Conservation (phyloP, 1,140 invertebrate species). For the Babylonia areolata region DNA sequence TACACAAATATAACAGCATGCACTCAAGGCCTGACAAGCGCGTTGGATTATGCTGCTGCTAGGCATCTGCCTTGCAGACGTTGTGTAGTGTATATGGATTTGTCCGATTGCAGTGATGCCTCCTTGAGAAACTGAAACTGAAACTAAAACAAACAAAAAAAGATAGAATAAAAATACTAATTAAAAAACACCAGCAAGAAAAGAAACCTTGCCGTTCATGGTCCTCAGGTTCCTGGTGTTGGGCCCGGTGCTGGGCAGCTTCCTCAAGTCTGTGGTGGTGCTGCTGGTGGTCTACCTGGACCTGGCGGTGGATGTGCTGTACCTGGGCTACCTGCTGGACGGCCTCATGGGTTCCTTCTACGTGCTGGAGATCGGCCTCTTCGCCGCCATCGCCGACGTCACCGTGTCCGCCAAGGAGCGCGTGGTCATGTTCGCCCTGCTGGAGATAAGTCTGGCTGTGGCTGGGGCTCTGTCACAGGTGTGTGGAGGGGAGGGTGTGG, state of each 20-base stretch:
- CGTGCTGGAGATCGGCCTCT: constrained; percentile 11
- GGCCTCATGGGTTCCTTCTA: constrained; percentile 40
- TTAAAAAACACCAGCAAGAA: background rate
- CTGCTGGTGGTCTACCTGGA: constrained; percentile 21
- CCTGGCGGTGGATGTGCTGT: constrained; percentile 32
- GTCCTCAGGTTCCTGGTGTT: constrained; percentile 16
- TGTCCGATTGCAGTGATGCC: no score
- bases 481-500: no score
- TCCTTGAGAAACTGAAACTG: no score
- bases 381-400: constrained; percentile 40
- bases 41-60: no score
- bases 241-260: constrained; percentile 1
- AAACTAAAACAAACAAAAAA: no score
- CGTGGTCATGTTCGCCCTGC: constrained; percentile 26
- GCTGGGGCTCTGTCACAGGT: constrained; percentile 36
- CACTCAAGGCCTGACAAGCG: no score
- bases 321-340: constrained; percentile 35
- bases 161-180: background rate
- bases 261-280: constrained; percentile 10
- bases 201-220: background rate
- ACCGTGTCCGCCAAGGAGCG: background rate
- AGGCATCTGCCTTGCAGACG: no score
- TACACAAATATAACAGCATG: no score
- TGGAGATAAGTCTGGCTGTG: constrained; percentile 6
- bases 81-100: no score